Evolutionary conservation across 2,113 vertebrate genomes (phyloP).

Genomic region (Sapayoa aenigma): DNA sequence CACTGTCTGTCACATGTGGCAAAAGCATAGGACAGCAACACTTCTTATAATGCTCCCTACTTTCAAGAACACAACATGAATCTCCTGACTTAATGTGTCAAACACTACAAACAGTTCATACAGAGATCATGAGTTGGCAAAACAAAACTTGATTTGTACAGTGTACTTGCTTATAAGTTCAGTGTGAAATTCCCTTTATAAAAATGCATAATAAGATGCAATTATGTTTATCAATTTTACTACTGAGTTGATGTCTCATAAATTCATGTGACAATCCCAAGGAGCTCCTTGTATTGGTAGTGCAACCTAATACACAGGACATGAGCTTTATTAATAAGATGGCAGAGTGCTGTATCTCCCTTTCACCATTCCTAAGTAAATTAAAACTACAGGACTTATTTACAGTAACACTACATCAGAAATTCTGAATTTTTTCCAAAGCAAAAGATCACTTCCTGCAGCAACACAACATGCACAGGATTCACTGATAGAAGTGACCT

Average conservation of each 20-base stretch:
- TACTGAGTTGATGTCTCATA: neutral
- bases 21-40: neutral
- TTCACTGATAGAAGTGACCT: neutral
- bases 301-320: neutral
- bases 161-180: neutral
- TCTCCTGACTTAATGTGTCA: neutral
- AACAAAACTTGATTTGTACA: neutral
- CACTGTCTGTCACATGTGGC: neutral
- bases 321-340: neutral
- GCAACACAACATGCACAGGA: neutral
- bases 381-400: neutral
- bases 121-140: rapidly evolving
- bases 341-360: neutral
- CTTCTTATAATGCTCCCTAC: neutral
- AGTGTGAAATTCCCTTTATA: neutral
- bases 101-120: neutral
- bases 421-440: neutral
- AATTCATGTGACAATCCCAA: neutral
- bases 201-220: neutral
- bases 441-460: neutral
- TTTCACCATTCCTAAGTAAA: neutral
- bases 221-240: neutral
- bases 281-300: neutral
- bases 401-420: neutral
- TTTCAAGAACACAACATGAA: neutral